Conservation (phyloP, 2,113 vertebrate genomes). For the Campylomormyrus numenius region DNA sequence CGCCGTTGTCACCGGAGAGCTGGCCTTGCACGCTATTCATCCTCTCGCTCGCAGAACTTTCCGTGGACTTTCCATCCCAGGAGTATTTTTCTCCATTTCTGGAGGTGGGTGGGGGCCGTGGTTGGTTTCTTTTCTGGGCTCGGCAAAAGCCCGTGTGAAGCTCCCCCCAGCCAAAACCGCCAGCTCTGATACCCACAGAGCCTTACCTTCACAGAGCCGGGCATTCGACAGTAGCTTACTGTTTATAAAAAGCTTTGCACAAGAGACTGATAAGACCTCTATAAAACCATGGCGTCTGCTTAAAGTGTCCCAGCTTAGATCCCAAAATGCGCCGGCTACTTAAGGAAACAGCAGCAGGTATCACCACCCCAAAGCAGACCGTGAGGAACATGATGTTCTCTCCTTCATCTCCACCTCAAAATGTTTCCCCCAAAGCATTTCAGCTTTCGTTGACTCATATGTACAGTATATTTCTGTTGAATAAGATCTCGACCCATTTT, state of each 20-base stretch:
- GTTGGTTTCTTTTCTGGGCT: neutral
- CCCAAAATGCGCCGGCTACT: neutral
- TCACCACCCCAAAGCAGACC: neutral
- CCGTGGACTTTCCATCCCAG: neutral
- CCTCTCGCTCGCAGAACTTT: constrained; percentile 39
- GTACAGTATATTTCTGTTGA: neutral
- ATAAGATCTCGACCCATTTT: neutral
- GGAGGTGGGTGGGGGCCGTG: neutral
- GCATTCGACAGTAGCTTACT: neutral
- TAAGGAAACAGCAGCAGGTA: neutral
- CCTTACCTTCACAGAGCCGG: neutral
- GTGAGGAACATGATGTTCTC: neutral
- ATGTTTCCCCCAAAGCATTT: neutral
- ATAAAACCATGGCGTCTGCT: neutral
- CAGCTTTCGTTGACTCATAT: neutral
- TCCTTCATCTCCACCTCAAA: neutral
- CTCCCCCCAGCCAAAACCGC: neutral
- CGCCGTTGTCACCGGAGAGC: constrained; percentile 44
- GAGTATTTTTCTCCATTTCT: neutral
- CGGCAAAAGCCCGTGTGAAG: neutral
- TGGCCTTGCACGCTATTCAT: constrained; percentile 55
- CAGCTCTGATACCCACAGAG: neutral
- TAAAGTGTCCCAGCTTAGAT: neutral
- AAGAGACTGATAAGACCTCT: neutral
- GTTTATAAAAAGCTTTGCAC: neutral